Evolutionary conservation across 2,888 invertebrate species (phyloP).

Genomic region (Acronicta leporina): DNA sequence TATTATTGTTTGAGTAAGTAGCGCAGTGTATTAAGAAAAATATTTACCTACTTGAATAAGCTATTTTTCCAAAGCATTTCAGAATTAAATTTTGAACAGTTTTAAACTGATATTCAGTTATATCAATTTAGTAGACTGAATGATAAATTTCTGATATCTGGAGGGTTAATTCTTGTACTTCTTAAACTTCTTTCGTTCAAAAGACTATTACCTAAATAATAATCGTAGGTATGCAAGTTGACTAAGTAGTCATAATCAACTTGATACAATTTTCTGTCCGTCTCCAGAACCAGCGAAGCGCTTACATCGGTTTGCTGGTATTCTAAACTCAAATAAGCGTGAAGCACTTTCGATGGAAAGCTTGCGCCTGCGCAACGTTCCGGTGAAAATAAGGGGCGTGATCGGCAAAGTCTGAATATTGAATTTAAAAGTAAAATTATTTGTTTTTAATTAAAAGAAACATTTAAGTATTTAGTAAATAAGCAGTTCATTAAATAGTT

Average conservation of each 20-base stretch:
- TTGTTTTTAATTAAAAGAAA: no score
- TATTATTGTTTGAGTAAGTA: slow-evolving; percentile 3
- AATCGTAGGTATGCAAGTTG: background rate
- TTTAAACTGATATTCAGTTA: no score
- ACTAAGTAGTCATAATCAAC: background rate
- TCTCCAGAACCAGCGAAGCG: slow-evolving; percentile 32
- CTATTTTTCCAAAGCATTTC: background rate
- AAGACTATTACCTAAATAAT: background rate
- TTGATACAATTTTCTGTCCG: slow-evolving; percentile 21
- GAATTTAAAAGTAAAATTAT: background rate
- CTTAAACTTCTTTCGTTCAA: no score
- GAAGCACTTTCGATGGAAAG: slow-evolving; percentile 52
- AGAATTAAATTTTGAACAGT: no score
- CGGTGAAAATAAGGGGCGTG: slow-evolving; percentile 33
- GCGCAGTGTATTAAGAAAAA: background rate
- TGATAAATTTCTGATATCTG: no score
- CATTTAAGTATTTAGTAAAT: no score
- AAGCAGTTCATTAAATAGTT: no score
- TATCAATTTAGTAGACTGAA: no score
- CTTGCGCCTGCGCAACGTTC: slow-evolving; percentile 22
- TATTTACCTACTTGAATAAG: background rate
- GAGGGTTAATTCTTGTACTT: no score
- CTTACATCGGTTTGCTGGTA: slow-evolving; percentile 16
- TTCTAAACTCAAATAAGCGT: slow-evolving; percentile 46
- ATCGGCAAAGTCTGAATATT: slow-evolving; percentile 12